Base-by-base conservation (phyloP, 2,888 invertebrate genomes). In the Drosophila testacea region DNA sequence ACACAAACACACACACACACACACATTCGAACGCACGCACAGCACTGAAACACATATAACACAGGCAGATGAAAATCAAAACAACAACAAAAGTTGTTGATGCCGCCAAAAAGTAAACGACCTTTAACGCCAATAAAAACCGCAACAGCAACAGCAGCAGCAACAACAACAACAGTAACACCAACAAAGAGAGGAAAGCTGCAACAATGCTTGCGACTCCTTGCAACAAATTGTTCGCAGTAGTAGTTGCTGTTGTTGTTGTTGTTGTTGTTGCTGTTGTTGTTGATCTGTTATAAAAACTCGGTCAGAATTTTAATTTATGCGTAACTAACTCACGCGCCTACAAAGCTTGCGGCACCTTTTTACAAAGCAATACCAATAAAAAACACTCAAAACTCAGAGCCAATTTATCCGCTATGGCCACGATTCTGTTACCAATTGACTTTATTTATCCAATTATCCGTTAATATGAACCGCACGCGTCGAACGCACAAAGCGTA, bases 71-170 rank as follows among this genome's bases (percentile, higher is more conserved):
- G 83, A 88, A 83, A 84, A 88, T 88, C 78, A 80, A 84, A 89
- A 77, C 76, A 84, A 81, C 88, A 81, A 89, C 83, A 83, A 88
- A 84, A 86, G 88, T 89, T 82, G 88, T 83, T 87, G 82, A 88
- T 88, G 81, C 78, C 79, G 89, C 90, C 91, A 83, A 91, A 91
- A 91, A 91, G 91, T 91, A 90, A 90, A 91, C 91, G 91, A 90
- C 91, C 91, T 91, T 91, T 91, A 89, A 77, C 79, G 87, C 90
- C 91, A 89, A 90, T 90, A 84, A 90, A 88, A 86, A 82, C 59
- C 68, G 71, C 69, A 71, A 63, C 65, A 66, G 39, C 67, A 59
- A 41, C 69, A 66, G n/a, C 63, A 65, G 27, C 60, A 46, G 6
- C 59, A 55, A 6, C 50, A 44, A 10, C 51, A 5, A 5, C 38